These are phyloP conservation scores for Drosophila auraria DNA, from an alignment of 1,140 invertebrate species.

Conservation along the genomic window DNA sequence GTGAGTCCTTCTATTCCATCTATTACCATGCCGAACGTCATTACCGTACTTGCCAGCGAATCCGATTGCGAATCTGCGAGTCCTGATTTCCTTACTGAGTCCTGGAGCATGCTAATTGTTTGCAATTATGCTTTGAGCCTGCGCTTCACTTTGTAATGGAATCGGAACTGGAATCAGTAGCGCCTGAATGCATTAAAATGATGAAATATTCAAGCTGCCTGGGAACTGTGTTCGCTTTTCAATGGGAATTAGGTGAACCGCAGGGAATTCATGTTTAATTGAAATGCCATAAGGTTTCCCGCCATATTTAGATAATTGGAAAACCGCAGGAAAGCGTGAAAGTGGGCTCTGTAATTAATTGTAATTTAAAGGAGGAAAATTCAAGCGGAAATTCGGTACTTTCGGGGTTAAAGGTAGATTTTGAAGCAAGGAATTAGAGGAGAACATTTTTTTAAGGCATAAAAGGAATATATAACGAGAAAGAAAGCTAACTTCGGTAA, in stretches of 20 bases:
- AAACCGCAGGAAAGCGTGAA: constrained; percentile 5
- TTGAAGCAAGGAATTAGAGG: too few species aligned
- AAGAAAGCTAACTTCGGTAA: too few species aligned
- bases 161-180: constrained; percentile 39
- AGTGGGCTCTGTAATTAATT: constrained; percentile 15
- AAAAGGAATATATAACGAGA: too few species aligned
- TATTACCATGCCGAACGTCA: constrained; percentile 19
- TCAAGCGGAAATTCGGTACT: neutral
- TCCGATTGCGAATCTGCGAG: constrained; percentile 13
- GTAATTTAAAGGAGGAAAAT: neutral
- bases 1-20: constrained; percentile 26
- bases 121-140: constrained; percentile 77
- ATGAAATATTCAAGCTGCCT: constrained; percentile 10
- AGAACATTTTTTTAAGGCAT: too few species aligned
- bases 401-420: too few species aligned
- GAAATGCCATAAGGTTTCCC: constrained; percentile 19
- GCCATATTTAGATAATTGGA: constrained; percentile 27
- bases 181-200: constrained; percentile 36
- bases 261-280: constrained; percentile 33
- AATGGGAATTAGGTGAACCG: constrained; percentile 36
- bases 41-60: constrained; percentile 16
- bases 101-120: constrained; percentile 74
- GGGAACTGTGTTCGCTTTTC: constrained; percentile 14
- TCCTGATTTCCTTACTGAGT: constrained; percentile 11
- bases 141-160: constrained; percentile 51